These are phyloP conservation scores for Pseudomugil gertrudae DNA, from an alignment of 2,797 vertebrate species.

Conservation along the genomic window DNA sequence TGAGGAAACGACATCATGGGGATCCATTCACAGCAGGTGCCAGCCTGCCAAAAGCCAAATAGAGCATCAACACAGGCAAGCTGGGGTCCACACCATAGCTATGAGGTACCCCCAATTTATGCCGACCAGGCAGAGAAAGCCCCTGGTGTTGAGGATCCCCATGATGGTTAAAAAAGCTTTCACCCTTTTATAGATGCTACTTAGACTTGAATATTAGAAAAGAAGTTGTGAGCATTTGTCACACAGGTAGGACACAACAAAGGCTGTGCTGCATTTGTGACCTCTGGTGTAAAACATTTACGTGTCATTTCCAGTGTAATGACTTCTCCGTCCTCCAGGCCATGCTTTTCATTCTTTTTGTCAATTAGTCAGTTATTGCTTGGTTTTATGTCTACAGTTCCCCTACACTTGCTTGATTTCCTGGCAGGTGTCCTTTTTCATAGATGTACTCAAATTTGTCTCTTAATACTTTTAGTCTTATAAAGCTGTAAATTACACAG, in stretches of 20 bases:
- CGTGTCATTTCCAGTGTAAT: neutral
- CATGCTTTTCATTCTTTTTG: neutral
- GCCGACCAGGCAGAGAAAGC: too few species aligned
- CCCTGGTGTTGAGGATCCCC: too few species aligned
- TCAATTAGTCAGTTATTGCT: conserved; percentile 3
- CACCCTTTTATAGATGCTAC: too few species aligned
- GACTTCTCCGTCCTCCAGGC: neutral
- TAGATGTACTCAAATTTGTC: conserved; percentile 30
- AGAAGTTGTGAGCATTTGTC: too few species aligned
- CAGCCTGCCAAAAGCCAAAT: too few species aligned
- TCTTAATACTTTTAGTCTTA: conserved; percentile 45
- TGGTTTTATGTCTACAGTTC: conserved; percentile 25
- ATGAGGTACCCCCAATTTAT: too few species aligned
- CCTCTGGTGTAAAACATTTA: neutral
- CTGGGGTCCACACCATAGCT: too few species aligned
- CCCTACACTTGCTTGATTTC: conserved; percentile 22
- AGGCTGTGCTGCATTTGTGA: conserved; percentile 19
- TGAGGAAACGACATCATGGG: too few species aligned
- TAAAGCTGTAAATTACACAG: conserved; percentile 47
- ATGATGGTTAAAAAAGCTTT: too few species aligned
- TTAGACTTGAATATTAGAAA: too few species aligned
- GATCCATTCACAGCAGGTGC: too few species aligned
- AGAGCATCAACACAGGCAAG: too few species aligned
- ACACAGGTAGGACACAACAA: neutral
- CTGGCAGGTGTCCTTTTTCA: conserved; percentile 48